Percentiles rank a stretch among this genome's conserved stretches.
These are phyloP conservation scores for Falcaria lacertinaria DNA, from an alignment of 2,888 invertebrate species.

Conservation along the genomic window DNA sequence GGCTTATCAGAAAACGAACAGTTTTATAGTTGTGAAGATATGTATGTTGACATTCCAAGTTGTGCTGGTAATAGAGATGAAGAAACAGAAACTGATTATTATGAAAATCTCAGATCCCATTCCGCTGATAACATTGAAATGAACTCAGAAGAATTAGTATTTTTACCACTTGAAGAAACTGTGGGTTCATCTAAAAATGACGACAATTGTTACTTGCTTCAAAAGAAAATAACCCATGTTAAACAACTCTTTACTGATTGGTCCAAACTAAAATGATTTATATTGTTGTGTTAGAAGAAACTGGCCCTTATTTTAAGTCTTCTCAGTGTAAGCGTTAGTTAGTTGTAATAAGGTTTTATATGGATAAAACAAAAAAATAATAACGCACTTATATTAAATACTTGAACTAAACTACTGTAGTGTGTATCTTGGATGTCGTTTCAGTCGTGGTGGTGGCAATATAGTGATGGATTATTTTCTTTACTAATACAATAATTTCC, in stretches of 20 bases:
- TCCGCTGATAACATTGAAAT: neutral
- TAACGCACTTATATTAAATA: no score
- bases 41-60: conserved; percentile 17
- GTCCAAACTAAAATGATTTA: conserved; percentile 13
- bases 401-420: no score
- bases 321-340: no score
- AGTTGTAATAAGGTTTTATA: neutral
- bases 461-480: conserved; percentile 5
- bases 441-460: conserved; percentile 33
- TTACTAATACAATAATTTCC: conserved; percentile 21
- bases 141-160: conserved; percentile 8
- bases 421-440: no score
- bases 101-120: neutral
- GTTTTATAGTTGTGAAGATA: conserved; percentile 40
- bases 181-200: conserved; percentile 3
- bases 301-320: no score
- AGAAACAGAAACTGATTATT: neutral
- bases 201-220: conserved; percentile 18
- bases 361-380: no score
- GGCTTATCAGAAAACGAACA: conserved; percentile 21
- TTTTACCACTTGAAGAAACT: conserved; percentile 18
- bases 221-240: conserved; percentile 46
- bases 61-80: neutral
- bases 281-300: no score
- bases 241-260: conserved; percentile 43